These are phyloP conservation scores for Aphis craccivora DNA, from an alignment of 1,140 invertebrate species.

Conservation along the genomic window DNA sequence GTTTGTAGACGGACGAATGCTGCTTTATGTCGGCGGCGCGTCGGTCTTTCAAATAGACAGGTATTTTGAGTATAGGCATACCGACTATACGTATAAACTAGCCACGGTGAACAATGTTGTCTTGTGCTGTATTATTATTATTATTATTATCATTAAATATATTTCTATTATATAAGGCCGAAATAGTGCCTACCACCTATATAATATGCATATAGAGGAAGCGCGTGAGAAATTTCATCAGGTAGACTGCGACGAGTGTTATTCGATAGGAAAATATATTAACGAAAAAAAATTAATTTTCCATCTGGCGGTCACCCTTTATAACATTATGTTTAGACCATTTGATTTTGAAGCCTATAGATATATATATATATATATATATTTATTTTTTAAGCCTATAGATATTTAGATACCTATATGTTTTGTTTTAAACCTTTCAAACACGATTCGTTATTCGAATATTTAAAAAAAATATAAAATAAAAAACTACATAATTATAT, in stretches of 20 bases:
- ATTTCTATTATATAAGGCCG: background rate
- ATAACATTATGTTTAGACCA: background rate
- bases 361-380: background rate
- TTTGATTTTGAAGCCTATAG: background rate
- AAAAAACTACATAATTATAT: too few species aligned
- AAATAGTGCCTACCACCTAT: background rate
- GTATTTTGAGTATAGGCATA: background rate
- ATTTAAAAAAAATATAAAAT: too few species aligned
- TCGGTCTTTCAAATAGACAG: background rate
- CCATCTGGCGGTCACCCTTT: background rate
- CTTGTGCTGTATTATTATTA: background rate
- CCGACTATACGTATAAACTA: background rate
- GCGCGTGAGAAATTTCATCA: background rate
- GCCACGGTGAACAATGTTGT: background rate
- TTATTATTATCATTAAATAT: background rate
- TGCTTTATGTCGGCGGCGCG: background rate
- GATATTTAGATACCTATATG: too few species aligned
- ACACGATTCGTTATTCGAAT: too few species aligned
- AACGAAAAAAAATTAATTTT: background rate
- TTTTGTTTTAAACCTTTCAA: too few species aligned
- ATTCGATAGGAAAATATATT: background rate
- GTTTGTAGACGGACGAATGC: background rate
- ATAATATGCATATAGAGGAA: background rate
- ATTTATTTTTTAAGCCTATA: too few species aligned
- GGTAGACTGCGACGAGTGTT: too few species aligned